phyloP scores from a whole-genome alignment of 2,797 vertebrate genomes.

The Crocodylus rhombifer region DNA sequence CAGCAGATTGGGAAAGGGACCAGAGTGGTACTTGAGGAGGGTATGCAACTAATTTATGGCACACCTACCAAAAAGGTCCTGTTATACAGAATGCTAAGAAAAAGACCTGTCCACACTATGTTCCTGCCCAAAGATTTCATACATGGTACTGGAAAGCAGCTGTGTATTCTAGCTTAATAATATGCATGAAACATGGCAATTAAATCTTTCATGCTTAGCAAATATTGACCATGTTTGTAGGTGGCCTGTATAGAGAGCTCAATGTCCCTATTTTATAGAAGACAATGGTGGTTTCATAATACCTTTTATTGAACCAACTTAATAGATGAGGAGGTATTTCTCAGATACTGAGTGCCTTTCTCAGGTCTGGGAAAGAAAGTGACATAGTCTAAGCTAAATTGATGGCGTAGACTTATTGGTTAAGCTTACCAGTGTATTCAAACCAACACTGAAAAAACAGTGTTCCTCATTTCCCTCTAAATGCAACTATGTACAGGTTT shows the following conservation, averaged over 20 bases:
- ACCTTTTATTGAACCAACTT: too few species aligned
- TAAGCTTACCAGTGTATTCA: not conserved
- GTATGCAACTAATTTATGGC: too few species aligned
- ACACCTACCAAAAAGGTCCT: not conserved
- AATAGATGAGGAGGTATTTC: too few species aligned
- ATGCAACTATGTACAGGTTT: not conserved
- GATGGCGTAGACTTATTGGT: not conserved
- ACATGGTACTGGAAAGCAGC: not conserved
- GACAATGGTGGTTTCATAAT: too few species aligned
- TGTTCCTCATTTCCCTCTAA: not conserved
- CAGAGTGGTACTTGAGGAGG: too few species aligned
- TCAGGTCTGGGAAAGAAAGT: too few species aligned
- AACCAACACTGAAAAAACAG: not conserved
- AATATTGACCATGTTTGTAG: accelerated
- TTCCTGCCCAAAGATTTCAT: not conserved
- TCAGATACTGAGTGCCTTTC: too few species aligned
- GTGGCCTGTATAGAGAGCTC: not conserved
- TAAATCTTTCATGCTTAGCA: not conserved
- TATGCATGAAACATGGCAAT: not conserved
- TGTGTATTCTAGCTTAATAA: not conserved
- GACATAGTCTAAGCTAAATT: not conserved
- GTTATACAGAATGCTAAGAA: not conserved
- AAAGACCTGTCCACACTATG: not conserved
- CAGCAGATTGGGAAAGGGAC: too few species aligned
- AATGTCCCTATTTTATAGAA: not conserved